Evolutionary conservation across 2,113 vertebrate species (phyloP), one percentile per base, ranked within the genome.

Genomic region (Scartelaos histophorus): DNA sequence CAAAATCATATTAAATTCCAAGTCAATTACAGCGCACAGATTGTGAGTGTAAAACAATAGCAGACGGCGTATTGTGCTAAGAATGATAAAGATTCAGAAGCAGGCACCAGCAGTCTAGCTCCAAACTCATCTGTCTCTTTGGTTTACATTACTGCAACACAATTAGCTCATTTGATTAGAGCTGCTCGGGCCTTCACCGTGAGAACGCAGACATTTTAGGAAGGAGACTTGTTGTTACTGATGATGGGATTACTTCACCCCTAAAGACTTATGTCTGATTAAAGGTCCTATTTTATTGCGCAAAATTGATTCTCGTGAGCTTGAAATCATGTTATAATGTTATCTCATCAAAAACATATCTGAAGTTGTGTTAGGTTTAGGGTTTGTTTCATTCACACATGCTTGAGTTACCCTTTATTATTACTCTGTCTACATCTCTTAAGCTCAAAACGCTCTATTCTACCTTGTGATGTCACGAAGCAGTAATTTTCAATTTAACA

Each of bases 1-100:
- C 1, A 51, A 82, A 62, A 82, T 82, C 66, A 60, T 51, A 71
- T 87, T 82, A 83, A 70, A 46, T 71, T 81, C 71, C 38, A 64
- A 73, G 49, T 74, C 56, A 80, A 84, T 82, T 83, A 79, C 74
- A 83, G 53, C 60, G 13, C 13, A 84, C 73, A 43, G 35, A 70
- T 60, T 72, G 34, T 5, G 69, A 2, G 13, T 62, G 15, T 61
- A 78, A 70, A 68, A 80, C 49, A 84, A 75, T 19, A 46, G 25
- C 34, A n/a, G 67, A n/a, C 60, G 58, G 47, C 47, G 45, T 75
- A 74, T 56, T 5, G 13, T 16, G 45, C 16, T 13, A 45, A 47
- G 74, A 69, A 70, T 25, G 35, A 35, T 67, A 72, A 10, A 83
- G 62, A 70, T 58, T 45, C 38, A 54, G 19, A 53, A 67, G 34